phyloP scores from a whole-genome alignment of 2,113 vertebrate genomes.

The Arothron firmamentum region DNA sequence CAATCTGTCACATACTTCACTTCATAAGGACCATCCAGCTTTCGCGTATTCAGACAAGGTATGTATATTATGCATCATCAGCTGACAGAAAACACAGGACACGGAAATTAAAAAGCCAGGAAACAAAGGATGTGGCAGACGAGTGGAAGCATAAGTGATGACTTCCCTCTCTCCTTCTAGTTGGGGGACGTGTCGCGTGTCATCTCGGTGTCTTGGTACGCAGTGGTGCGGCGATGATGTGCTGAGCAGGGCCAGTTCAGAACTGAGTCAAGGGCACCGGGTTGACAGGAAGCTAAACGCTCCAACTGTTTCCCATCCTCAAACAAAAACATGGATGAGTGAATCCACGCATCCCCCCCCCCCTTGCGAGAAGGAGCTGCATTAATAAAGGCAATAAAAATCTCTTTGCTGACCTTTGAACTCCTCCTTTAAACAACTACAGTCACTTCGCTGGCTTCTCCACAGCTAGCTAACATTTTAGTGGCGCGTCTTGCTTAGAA shows the following conservation, averaged over 20 bases:
- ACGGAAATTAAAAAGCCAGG: constrained; percentile 67
- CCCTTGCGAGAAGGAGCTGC: constrained; percentile 3
- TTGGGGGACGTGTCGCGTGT: constrained; percentile 71
- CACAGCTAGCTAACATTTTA: not conserved
- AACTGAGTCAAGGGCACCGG: constrained; percentile 68
- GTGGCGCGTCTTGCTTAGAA: not conserved
- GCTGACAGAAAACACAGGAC: constrained; percentile 65
- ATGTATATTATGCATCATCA: constrained; percentile 63
- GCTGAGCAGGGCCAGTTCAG: constrained; percentile 61
- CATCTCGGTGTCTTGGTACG: constrained; percentile 65
- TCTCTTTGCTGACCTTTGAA: constrained; percentile 50
- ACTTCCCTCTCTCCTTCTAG: constrained; percentile 33
- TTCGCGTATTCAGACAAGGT: constrained; percentile 47
- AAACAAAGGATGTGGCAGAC: constrained; percentile 61
- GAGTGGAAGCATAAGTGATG: constrained; percentile 61
- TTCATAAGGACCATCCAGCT: constrained; percentile 36
- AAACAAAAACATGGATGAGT: constrained; percentile 70
- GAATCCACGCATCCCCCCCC: constrained; percentile 6
- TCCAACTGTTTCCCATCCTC: constrained; percentile 68
- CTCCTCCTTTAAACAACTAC: constrained; percentile 10
- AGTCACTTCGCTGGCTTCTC: too few relatives aligned
- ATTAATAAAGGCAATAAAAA: constrained; percentile 34
- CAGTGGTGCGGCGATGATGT: constrained; percentile 69
- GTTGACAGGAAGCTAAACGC: constrained; percentile 70
- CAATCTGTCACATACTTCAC: constrained; percentile 48